phyloP scores from a whole-genome alignment of 2,113 vertebrate genomes.

The Cranoglanis bouderius region DNA sequence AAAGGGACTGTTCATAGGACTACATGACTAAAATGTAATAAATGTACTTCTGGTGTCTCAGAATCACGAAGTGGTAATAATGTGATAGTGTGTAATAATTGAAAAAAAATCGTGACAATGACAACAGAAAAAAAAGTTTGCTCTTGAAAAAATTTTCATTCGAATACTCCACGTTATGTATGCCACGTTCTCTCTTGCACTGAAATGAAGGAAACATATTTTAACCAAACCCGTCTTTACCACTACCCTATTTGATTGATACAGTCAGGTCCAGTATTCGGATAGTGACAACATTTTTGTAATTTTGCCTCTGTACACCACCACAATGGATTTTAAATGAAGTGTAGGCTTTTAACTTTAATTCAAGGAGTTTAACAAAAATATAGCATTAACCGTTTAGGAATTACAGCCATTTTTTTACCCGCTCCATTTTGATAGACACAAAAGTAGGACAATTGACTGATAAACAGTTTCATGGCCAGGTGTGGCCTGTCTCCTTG shows the following conservation, averaged over 20 bases:
- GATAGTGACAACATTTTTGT: background rate
- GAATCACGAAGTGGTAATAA: background rate
- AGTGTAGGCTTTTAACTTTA: too few species aligned
- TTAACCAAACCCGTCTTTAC: background rate
- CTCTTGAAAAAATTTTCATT: background rate
- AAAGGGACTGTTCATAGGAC: background rate
- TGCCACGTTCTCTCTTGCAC: background rate
- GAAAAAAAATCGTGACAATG: background rate
- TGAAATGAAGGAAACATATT: background rate
- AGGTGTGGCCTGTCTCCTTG: background rate
- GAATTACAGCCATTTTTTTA: background rate
- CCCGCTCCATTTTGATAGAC: background rate
- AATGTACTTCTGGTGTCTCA: background rate
- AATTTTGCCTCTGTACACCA: background rate
- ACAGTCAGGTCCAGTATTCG: background rate
- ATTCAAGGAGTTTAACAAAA: background rate
- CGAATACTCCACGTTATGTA: background rate
- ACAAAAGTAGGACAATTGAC: background rate
- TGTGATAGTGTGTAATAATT: background rate
- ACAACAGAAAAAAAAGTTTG: background rate
- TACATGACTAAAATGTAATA: too few species aligned
- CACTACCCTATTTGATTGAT: background rate
- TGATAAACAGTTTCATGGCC: background rate
- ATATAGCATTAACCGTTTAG: background rate
- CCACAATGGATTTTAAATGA: background rate